A percentile compares a stretch with the other conserved stretches of the same genome.
These are phyloP conservation scores for Drosophila robusta DNA, from an alignment of 2,888 invertebrate species.

Conservation along the genomic window DNA sequence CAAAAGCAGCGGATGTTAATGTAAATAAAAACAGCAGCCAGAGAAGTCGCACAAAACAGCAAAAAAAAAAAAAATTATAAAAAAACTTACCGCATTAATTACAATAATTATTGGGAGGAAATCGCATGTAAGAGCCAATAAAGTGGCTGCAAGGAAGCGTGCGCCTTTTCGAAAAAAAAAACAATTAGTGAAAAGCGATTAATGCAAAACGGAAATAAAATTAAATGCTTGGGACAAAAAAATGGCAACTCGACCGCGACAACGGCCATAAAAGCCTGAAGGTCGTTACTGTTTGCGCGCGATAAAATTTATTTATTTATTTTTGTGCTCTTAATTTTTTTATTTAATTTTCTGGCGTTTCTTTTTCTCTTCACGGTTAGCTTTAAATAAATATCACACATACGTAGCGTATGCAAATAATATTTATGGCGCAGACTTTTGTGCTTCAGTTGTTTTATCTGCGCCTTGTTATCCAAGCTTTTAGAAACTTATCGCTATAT, in stretches of 20 bases:
- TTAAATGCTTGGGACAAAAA: slow-evolving; percentile 28
- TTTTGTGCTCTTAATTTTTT: not conserved
- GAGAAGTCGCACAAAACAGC: not conserved
- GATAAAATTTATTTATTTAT: slow-evolving; percentile 42
- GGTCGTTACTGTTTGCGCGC: slow-evolving; percentile 71
- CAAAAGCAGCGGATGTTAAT: not conserved
- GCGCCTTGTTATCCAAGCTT: slow-evolving; percentile 59
- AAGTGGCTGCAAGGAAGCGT: slow-evolving; percentile 33
- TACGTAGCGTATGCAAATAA: slow-evolving; percentile 52
- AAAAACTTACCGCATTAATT: slow-evolving; percentile 21
- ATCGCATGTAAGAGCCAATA: slow-evolving; percentile 9
- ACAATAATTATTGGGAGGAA: slow-evolving; percentile 20
- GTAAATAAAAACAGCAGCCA: slow-evolving; percentile 11
- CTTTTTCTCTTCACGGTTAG: slow-evolving; percentile 19
- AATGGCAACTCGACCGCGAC: slow-evolving; percentile 18
- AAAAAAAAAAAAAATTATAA: slow-evolving; percentile 9
- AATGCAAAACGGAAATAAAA: slow-evolving; percentile 49
- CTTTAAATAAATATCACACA: slow-evolving; percentile 61
- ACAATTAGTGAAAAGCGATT: slow-evolving; percentile 32
- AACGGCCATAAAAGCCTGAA: slow-evolving; percentile 48
- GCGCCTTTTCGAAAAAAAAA: slow-evolving; percentile 3
- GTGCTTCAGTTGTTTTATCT: slow-evolving; percentile 43
- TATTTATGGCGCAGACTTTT: slow-evolving; percentile 32
- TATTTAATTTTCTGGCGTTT: slow-evolving; percentile 6
- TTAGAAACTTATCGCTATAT: slow-evolving; percentile 55